A percentile compares a stretch with the other conserved stretches of the same genome.
Evolutionary conservation across 2,888 invertebrate species (phyloP).

Genomic region (Cryptus viduatorius): DNA sequence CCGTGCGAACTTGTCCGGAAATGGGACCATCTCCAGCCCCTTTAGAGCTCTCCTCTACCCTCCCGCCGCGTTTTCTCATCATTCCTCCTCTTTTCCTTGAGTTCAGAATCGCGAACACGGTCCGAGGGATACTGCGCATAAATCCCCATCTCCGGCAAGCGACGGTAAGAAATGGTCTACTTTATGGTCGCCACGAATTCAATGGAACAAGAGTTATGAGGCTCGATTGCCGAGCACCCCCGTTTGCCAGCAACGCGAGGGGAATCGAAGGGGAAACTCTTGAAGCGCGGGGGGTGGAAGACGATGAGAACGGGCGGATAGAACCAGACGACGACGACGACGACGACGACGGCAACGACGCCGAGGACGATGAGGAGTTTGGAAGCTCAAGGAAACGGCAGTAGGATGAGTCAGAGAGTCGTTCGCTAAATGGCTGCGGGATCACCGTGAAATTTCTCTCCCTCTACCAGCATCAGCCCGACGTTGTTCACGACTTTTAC

Average conservation of each 20-base stretch:
- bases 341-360: constrained; percentile 44
- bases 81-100: constrained; percentile 9
- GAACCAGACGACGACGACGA: constrained; percentile 40
- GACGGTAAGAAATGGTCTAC: constrained; percentile 76
- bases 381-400: constrained; percentile 57
- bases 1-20: constrained; percentile 60
- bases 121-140: constrained; percentile 68
- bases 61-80: background rate
- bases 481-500: constrained; percentile 53
- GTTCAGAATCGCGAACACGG: constrained; percentile 39
- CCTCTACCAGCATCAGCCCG: constrained; percentile 1
- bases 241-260: constrained; percentile 14
- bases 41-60: constrained; percentile 1
- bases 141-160: constrained; percentile 73
- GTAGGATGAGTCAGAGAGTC: constrained; percentile 67
- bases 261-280: constrained; percentile 20
- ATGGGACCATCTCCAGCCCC: constrained; percentile 59
- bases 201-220: constrained; percentile 79
- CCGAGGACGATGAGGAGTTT: constrained; percentile 48
- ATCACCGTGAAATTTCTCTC: constrained; percentile 64
- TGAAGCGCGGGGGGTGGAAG: constrained; percentile 43
- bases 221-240: constrained; percentile 61
- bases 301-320: constrained; percentile 37
- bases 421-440: constrained; percentile 64
- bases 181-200: constrained; percentile 78